phyloP scores from a whole-genome alignment of 2,888 invertebrate genomes.

The Lepidochrysops patricia region DNA sequence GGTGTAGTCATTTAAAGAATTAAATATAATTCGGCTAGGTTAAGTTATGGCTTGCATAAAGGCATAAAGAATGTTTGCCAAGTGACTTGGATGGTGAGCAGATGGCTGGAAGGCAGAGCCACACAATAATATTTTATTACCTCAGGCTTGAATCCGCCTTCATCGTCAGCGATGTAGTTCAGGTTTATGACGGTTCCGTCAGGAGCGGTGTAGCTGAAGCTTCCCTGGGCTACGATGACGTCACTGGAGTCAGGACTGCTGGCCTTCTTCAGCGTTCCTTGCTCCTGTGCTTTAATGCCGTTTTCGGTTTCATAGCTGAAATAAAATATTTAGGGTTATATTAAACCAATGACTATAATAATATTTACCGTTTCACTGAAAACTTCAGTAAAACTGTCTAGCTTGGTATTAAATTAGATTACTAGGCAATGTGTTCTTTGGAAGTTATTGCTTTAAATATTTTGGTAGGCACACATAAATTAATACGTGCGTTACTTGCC shows the following conservation, averaged over 20 bases:
- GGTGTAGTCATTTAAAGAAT: too few relatives aligned
- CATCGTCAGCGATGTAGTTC: conserved; percentile 82
- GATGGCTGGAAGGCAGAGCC: too few relatives aligned
- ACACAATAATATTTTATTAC: too few relatives aligned
- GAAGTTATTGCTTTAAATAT: background rate
- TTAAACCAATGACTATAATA: too few relatives aligned
- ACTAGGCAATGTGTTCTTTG: background rate
- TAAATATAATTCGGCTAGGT: too few relatives aligned
- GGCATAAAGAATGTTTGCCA: too few relatives aligned
- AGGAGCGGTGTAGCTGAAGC: conserved; percentile 79
- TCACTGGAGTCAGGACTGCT: conserved; percentile 78
- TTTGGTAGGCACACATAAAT: background rate
- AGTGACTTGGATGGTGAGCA: too few relatives aligned
- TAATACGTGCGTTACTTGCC: background rate
- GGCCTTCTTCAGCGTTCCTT: conserved; percentile 83
- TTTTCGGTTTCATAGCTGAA: conserved; percentile 86
- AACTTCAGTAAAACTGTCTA: too few relatives aligned
- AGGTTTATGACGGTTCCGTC: conserved; percentile 81
- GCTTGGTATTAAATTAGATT: too few relatives aligned
- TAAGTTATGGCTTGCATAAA: too few relatives aligned
- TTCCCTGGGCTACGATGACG: conserved; percentile 79
- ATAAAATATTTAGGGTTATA: conserved; percentile 25
- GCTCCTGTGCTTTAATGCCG: conserved; percentile 86
- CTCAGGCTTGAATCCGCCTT: conserved; percentile 76
- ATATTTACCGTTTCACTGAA: too few relatives aligned